A percentile compares a stretch with the other conserved stretches of the same genome.
phyloP scores from a whole-genome alignment of 2,797 vertebrate genomes.

The Aphelocoma californica region DNA sequence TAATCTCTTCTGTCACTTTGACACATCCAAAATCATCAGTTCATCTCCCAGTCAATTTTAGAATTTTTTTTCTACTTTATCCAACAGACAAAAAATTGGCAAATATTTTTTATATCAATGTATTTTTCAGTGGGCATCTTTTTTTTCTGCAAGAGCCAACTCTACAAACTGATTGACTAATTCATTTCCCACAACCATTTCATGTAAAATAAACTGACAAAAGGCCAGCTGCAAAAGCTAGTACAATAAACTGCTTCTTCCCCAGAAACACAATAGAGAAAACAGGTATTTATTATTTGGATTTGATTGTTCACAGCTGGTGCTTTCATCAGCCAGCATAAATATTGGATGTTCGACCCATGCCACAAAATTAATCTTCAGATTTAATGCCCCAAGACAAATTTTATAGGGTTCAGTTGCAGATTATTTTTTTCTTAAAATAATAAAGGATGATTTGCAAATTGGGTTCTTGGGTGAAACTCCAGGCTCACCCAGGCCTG shows the following conservation, averaged over 20 bases:
- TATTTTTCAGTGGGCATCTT: neutral
- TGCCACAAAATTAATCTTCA: neutral
- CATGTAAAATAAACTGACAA: slow-evolving; percentile 4
- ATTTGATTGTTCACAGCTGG: neutral
- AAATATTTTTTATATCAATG: neutral
- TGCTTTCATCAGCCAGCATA: slow-evolving; percentile 4
- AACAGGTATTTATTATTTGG: neutral
- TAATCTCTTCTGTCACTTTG: neutral
- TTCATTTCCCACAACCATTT: neutral
- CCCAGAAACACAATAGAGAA: neutral
- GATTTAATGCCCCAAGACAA: neutral
- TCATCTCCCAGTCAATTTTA: neutral
- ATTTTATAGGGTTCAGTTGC: neutral
- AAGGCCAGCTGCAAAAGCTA: slow-evolving; percentile 4
- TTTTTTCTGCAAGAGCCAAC: neutral
- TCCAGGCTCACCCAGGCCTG: neutral
- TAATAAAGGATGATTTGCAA: neutral
- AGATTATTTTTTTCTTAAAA: neutral
- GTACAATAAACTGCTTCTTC: neutral
- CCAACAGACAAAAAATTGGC: neutral
- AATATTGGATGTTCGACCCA: neutral
- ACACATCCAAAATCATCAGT: neutral
- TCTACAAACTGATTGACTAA: neutral
- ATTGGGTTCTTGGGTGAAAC: neutral
- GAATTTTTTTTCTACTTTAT: neutral